These are phyloP conservation scores for Nymphalis urticae DNA, from an alignment of 2,888 invertebrate species.

Conservation along the genomic window DNA sequence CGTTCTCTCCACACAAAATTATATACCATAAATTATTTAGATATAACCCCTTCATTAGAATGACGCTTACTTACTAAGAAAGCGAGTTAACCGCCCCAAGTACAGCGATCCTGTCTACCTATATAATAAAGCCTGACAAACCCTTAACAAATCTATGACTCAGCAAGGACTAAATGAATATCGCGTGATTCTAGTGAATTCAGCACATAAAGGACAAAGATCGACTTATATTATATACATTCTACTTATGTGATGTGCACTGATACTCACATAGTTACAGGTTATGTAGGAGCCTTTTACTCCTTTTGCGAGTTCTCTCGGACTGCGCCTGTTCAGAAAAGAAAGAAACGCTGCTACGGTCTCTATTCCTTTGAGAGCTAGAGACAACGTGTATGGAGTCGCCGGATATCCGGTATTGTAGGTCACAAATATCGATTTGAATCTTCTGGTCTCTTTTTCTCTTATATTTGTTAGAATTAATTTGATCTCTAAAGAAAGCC, in stretches of 20 bases:
- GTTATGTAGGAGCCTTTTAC: constrained; percentile 83
- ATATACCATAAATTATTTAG: constrained; percentile 5
- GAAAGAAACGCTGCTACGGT: constrained; percentile 78
- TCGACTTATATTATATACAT: constrained; percentile 46
- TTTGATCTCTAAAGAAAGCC: neutral
- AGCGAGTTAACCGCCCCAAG: constrained; percentile 34
- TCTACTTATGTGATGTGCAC: constrained; percentile 54
- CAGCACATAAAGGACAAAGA: constrained; percentile 48
- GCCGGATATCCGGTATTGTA: constrained; percentile 74
- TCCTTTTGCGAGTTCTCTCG: constrained; percentile 80
- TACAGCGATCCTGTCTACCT: constrained; percentile 33
- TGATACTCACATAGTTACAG: constrained; percentile 80
- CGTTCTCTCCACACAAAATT: constrained; percentile 46
- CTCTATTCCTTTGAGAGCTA: constrained; percentile 75
- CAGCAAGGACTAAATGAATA: constrained; percentile 46
- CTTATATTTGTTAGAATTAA: constrained; percentile 2
- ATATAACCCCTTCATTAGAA: constrained; percentile 13
- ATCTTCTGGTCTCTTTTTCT: constrained; percentile 28
- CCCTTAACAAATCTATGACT: constrained; percentile 48
- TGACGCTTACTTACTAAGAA: constrained; percentile 42
- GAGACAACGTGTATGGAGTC: constrained; percentile 78
- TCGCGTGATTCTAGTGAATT: constrained; percentile 45
- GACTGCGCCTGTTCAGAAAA: constrained; percentile 82
- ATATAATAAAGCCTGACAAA: constrained; percentile 38
- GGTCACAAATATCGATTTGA: constrained; percentile 48